Base-by-base conservation (phyloP, 1,140 invertebrate genomes). In the Pseudomyrmex sp. region DNA sequence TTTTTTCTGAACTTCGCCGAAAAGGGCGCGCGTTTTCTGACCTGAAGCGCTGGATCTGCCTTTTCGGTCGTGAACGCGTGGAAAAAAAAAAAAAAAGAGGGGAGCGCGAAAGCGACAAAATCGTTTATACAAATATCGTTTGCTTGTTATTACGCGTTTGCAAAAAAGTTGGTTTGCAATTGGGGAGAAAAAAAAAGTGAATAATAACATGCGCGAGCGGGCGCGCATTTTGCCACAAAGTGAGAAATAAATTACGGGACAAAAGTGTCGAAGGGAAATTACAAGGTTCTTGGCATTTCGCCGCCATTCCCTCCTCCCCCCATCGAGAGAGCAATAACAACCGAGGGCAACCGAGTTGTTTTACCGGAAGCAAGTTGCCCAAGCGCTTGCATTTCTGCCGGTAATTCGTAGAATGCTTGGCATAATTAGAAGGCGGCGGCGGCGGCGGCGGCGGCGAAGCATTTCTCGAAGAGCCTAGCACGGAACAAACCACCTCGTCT, bases 331-430 rank as follows among this genome's bases (percentile, higher is more conserved):
- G 35, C 35, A 54, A 18, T 18, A 61, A 61, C 58, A 61, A 23
- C 18, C 35, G 35, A 7, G 35, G 12, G 8, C 10, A 18, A 12
- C 48, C 13, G 50, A 68, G 2, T 69, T 56, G n/a, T 66, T 68
- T 77, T 77, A 66, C 4, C 8, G 63, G 44, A 77, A 56, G 18
- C 26, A 66, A 54, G 48, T 20, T 44, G 3, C n/a, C 4, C 46
- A 12, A 12, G 46, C 13, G 13, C 15, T 54, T 10, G 48, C 68
- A 56, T 54, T 70, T 54, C 50, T 50, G 5, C 2, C 20, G 50
- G 20, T 50, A 80, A 80, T 80, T 72, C 63, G 23, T 48, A n/a
- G 66, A 70, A 79, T 70, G 58, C 68, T 70, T 48, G 44, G 10
- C 54, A 26, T 70, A 80, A 80, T 80, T 72, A 70, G 54, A 72